Evolutionary conservation across 2,888 invertebrate species (phyloP).

Genomic region (Drosophila aldrichi): DNA sequence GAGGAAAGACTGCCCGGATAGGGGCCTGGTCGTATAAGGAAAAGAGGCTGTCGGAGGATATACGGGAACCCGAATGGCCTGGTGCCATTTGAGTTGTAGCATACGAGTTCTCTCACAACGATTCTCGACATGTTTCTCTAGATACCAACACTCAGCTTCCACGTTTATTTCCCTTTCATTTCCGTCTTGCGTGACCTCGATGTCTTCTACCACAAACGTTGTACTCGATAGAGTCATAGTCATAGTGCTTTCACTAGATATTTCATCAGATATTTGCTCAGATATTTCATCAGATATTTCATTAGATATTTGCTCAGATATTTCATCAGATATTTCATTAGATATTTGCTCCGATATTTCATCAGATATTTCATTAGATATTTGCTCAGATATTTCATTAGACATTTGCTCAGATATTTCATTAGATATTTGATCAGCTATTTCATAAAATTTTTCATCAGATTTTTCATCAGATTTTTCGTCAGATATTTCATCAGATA

Average conservation of each 20-base stretch:
- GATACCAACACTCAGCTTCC: not conserved
- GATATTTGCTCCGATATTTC: not conserved
- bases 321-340: not conserved
- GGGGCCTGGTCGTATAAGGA: not conserved
- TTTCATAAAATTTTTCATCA: no score
- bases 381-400: not conserved
- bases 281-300: not conserved
- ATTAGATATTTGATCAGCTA: not conserved
- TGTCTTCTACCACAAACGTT: not conserved
- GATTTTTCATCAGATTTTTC: not conserved
- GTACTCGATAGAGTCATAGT: not conserved
- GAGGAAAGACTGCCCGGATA: not conserved
- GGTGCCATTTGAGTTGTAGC: not conserved
- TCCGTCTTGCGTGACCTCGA: rapidly evolving
- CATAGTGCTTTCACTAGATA: no score
- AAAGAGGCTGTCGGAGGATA: not conserved
- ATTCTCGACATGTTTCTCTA: not conserved
- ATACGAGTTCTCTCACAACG: not conserved
- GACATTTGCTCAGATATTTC: no score
- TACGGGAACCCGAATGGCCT: not conserved
- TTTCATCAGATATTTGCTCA: not conserved
- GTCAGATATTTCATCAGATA: not conserved
- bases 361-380: not conserved
- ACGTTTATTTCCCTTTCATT: no score
- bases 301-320: not conserved